Evolutionary conservation across 1,140 invertebrate genomes (phyloP).

Genomic region (Ditylenchus dipsaci): DNA sequence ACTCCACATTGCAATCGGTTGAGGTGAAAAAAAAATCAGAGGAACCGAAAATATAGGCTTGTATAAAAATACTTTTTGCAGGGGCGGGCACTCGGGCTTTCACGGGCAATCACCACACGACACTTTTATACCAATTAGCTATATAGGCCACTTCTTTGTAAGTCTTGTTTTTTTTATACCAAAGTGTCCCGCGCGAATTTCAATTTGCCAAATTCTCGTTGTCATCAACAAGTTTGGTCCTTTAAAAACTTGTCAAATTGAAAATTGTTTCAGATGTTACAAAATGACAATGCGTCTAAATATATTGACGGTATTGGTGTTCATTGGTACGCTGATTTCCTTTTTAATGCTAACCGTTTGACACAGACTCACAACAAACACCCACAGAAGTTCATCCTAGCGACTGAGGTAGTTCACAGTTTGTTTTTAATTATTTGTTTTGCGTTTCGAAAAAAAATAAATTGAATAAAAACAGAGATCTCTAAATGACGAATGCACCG

Average conservation of each 20-base stretch:
- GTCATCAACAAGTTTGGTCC: no score
- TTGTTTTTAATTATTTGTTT: background rate
- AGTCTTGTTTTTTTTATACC: conserved; percentile 64
- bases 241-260: background rate
- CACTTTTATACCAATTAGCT: background rate
- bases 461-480: no score
- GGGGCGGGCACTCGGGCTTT: no score
- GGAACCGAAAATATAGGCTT: no score
- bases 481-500: no score
- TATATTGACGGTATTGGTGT: conserved; percentile 77
- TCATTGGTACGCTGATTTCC: conserved; percentile 68
- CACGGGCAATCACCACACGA: no score
- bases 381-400: conserved; percentile 71
- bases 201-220: no score
- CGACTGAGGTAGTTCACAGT: conserved; percentile 74
- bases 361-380: conserved; percentile 63
- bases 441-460: background rate
- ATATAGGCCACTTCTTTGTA: conserved; percentile 14
- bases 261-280: conserved; percentile 60
- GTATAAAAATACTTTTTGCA: no score
- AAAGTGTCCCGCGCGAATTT: conserved; percentile 65
- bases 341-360: conserved; percentile 59
- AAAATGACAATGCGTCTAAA: conserved; percentile 63
- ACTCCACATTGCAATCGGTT: no score
- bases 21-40: no score